Evolutionary conservation across 1,140 invertebrate genomes (phyloP).

Genomic region (Centruroides sculpturatus): DNA sequence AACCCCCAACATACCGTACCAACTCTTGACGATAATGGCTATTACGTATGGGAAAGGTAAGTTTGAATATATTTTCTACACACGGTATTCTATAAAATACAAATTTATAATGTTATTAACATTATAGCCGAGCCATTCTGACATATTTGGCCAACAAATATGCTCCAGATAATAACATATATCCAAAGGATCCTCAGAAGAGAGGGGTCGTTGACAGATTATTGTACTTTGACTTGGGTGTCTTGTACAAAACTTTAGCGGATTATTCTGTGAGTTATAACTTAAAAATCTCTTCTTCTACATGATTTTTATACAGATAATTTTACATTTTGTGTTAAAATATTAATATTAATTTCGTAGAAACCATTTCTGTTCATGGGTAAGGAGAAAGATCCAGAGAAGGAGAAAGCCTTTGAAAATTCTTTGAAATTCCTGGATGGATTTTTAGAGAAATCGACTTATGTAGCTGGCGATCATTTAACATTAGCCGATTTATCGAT

Average conservation of each 20-base stretch:
- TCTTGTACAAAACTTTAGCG: conserved; percentile 43
- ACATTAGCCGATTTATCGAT: conserved; percentile 47
- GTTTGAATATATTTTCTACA: too few species aligned
- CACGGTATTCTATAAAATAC: too few species aligned
- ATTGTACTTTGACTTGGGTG: conserved; percentile 55
- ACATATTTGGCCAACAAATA: conserved; percentile 54
- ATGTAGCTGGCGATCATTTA: conserved; percentile 32
- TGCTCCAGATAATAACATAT: conserved; percentile 48
- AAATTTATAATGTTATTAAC: too few species aligned
- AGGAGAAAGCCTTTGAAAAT: conserved; percentile 24
- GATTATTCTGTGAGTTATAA: conserved; percentile 43
- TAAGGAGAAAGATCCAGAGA: conserved; percentile 15
- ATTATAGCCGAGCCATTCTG: conserved; percentile 43
- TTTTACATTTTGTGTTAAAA: too few species aligned
- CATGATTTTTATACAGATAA: background rate
- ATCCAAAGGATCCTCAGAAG: conserved; percentile 48
- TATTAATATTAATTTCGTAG: conserved; percentile 28
- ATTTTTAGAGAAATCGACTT: conserved; percentile 25
- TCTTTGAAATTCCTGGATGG: conserved; percentile 28
- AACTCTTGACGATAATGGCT: too few species aligned
- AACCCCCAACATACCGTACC: too few species aligned
- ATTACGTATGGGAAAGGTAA: too few species aligned
- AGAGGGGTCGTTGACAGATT: conserved; percentile 54
- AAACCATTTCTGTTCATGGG: conserved; percentile 31
- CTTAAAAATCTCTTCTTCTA: background rate